Base-by-base conservation (phyloP, 2,797 vertebrate genomes). In the Pogonophryne albipinna region DNA sequence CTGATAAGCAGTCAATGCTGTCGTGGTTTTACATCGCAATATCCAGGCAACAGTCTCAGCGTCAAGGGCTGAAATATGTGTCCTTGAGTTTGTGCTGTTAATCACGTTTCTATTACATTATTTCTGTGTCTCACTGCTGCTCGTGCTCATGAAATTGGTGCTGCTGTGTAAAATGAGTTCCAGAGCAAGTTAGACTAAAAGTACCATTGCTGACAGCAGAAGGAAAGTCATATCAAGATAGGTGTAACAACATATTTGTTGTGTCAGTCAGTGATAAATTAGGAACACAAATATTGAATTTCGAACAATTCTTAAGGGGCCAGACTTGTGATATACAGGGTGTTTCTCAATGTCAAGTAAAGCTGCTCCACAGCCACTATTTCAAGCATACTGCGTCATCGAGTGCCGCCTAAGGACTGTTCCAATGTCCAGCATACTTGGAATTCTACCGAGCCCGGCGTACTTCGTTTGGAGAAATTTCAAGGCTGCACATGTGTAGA, bases 1-100 rank as follows among this genome's bases (percentile, higher is more conserved):
- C 15, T 46, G 61, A 61, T 66, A 59, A 74, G 57, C 51, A 13
- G 23, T 42, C 49, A 5, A 50, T 67, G 41, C 45, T 61, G 12
- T 17, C 11, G 23, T 19, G 65, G 51, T 27, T 74, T 51, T 55
- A 53, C 12, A 20, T 56, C 19, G 61, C 8, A 2, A 3, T 23
- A 49, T 69, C 44, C 44, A 58, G 16, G 15, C 67, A 53, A 27
- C 23, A 52, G n/a, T 10, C 46, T 63, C 19, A 34, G 50, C 13
- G n/a, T 44, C 12, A n/a, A 44, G 9, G 8, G 3, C 42, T 53
- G 19, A 57, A 52, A 38, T 50, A 23, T 10, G 7, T 4, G 44
- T 23, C 6, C 49, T 27, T 65, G 2, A 27, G 11, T 47, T 68
- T 60, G 27, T 4, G 4, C 27, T 5, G 4, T 27, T 27, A 27